Conservation (phyloP, 2,113 vertebrate genomes). For the Geothlypis trichas region DNA sequence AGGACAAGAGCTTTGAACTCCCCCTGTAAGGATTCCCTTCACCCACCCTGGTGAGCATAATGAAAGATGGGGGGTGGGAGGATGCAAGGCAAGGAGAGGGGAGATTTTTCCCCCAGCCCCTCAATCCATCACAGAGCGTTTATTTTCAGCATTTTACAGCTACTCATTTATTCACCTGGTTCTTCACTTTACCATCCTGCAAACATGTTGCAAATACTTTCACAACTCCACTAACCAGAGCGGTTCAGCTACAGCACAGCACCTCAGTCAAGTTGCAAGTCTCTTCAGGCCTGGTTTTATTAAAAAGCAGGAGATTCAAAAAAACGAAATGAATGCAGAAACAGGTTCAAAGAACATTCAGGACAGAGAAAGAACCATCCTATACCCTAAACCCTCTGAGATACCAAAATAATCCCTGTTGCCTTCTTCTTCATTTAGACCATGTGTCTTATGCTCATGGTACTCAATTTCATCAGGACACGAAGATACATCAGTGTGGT, state of each 20-base stretch:
- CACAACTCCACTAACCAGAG: background rate
- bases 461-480: background rate
- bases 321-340: background rate
- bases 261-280: background rate
- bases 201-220: background rate
- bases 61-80: background rate
- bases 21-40: background rate
- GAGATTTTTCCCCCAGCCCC: background rate
- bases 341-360: background rate
- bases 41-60: background rate
- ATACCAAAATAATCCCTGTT: background rate
- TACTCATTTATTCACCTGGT: background rate
- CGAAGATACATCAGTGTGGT: accelerated
- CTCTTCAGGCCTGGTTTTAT: background rate
- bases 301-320: background rate
- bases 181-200: background rate
- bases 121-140: background rate
- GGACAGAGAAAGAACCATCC: background rate
- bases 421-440: background rate
- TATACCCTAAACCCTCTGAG: background rate
- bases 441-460: accelerated
- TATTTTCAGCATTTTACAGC: background rate
- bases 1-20: background rate
- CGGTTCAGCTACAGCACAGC: background rate
- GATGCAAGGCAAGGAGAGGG: background rate